phyloP scores from a whole-genome alignment of 2,113 vertebrate species.

The Mionectes macconnelli region DNA sequence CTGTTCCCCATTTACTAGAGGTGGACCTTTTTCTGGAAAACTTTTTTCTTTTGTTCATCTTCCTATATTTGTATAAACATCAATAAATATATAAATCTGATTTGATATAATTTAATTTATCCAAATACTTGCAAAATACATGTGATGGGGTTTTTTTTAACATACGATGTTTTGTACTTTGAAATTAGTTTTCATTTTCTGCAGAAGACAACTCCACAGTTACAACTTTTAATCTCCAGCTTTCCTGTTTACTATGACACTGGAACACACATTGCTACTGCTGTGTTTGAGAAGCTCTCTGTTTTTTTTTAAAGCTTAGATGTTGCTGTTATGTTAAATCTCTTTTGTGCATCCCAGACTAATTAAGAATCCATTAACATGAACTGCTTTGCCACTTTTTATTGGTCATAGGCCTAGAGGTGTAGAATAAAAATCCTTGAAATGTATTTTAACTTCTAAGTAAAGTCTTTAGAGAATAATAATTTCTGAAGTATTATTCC shows the following conservation, averaged over 20 bases:
- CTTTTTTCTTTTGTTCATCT: background rate
- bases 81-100: background rate
- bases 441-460: background rate
- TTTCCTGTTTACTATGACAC: background rate
- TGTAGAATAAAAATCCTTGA: background rate
- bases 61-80: background rate
- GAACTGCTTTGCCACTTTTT: constrained; percentile 11
- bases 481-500: background rate
- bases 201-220: background rate
- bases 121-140: background rate
- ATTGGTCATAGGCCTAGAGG: background rate
- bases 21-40: background rate
- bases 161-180: background rate
- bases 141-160: background rate
- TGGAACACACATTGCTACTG: background rate
- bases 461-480: background rate
- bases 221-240: background rate
- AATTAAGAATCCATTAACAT: constrained; percentile 43
- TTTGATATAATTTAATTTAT: background rate
- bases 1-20: background rate
- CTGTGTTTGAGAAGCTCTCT: background rate
- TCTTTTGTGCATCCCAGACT: constrained; percentile 20
- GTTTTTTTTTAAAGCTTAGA: constrained; percentile 7
- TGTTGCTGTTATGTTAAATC: background rate
- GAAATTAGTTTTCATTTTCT: background rate